Base-by-base conservation (phyloP, 2,888 invertebrate species). In the Nomada ruficornis region DNA sequence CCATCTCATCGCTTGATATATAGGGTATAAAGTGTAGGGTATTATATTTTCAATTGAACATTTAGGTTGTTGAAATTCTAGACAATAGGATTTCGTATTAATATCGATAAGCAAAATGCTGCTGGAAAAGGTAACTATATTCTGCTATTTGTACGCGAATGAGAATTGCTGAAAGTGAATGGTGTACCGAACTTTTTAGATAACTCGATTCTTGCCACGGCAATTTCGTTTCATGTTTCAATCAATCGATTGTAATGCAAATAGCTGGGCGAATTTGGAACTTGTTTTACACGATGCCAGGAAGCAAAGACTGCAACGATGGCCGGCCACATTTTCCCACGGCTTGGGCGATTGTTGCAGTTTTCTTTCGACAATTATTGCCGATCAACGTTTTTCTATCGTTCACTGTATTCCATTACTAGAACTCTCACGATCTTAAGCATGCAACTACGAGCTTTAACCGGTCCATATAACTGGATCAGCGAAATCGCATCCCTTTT, bases 381-480 rank as follows among this genome's bases (percentile, higher is more conserved):
- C 42, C 29, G 18, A 60, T 29, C 18, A 70, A 42, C 65, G 36
- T 52, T 80, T 62, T 60, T n/a, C 67, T 23, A 54, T 59, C 70
- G 20, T 74, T 82, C 65, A 74, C 57, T 62, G 50, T 75, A 71
- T 44, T 74, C 67, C 36, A 82, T 65, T 77, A 62, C 55, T 67
- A 62, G 67, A 73, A 77, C 70, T 82, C 67, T 67, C 74, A 71
- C 82, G 57, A 54, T 82, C 57, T 74, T 73, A 70, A 86, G 68
- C 80, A 77, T 74, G 63, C 74, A 64, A 76, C 70, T 80, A 85
- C 67, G 83, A 85, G 85, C 85, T 85, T 85, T 73, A 85, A 85
- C 75, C 72, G 76, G 47, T 68, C 73, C 55, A 54, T 68, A 42
- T 82, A 73, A 71, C 52, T 73, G 82, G 76, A 60, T 63, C 67